Evolutionary conservation across 2,113 vertebrate species (phyloP).

Genomic region (Chionomys nivalis): DNA sequence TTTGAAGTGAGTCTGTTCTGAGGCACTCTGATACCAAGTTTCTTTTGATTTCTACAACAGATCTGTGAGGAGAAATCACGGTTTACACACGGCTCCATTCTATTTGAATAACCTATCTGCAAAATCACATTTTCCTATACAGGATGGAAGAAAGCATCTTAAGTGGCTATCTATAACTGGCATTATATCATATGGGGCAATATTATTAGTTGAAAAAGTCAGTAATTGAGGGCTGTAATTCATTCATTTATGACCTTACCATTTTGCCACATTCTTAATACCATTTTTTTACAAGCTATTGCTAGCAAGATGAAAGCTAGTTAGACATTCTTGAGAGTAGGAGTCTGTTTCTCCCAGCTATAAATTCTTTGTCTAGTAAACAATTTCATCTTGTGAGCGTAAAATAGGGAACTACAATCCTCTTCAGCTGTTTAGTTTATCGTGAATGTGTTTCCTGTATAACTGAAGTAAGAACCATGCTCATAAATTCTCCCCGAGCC

Average conservation of each 20-base stretch:
- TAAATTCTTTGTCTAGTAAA: slow-evolving; percentile 69
- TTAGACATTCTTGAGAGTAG: slow-evolving; percentile 43
- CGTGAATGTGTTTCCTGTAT: slow-evolving; percentile 53
- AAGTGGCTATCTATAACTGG: slow-evolving; percentile 53
- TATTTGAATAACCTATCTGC: slow-evolving; percentile 12
- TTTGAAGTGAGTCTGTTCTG: not conserved
- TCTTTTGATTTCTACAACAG: slow-evolving; percentile 21
- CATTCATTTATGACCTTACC: slow-evolving; percentile 50
- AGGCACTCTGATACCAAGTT: not conserved
- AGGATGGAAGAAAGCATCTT: slow-evolving; percentile 35
- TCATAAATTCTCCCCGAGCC: slow-evolving; percentile 61
- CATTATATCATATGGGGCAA: slow-evolving; percentile 24
- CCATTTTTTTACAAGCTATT: slow-evolving; percentile 37
- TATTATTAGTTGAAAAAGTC: slow-evolving; percentile 58
- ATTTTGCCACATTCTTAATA: slow-evolving; percentile 46
- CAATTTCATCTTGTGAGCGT: slow-evolving; percentile 36
- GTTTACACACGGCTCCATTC: not conserved
- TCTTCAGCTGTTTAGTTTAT: slow-evolving; percentile 53
- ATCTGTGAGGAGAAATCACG: not conserved
- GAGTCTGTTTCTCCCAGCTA: slow-evolving; percentile 47
- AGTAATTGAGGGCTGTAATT: slow-evolving; percentile 51
- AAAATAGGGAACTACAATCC: slow-evolving; percentile 37
- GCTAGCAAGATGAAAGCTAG: not conserved
- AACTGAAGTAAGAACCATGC: slow-evolving; percentile 51
- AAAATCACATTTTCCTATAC: slow-evolving; percentile 31